phyloP scores from a whole-genome alignment of 1,140 invertebrate species.

The Ylistrum balloti region DNA sequence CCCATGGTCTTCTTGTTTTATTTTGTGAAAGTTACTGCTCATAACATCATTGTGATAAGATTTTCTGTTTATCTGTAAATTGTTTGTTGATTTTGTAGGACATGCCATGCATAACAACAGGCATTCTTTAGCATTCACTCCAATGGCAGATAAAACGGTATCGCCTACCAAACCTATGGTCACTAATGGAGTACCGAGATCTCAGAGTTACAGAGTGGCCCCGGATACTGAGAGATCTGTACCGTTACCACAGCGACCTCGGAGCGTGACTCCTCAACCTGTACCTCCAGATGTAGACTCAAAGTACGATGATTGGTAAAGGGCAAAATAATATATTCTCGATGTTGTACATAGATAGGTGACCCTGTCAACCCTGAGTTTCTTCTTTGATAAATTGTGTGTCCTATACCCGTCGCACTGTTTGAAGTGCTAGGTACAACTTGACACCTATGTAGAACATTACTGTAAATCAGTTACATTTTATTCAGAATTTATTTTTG shows the following conservation, averaged over 20 bases:
- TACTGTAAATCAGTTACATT: too few relatives aligned
- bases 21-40: too few relatives aligned
- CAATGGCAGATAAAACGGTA: constrained; percentile 57
- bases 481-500: too few relatives aligned
- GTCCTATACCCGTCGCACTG: too few relatives aligned
- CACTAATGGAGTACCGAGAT: constrained; percentile 61
- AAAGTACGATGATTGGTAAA: constrained; percentile 27
- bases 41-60: too few relatives aligned
- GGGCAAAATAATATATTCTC: constrained; percentile 33
- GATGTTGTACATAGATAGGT: background rate
- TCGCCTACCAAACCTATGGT: constrained; percentile 43
- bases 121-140: constrained; percentile 69
- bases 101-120: constrained; percentile 50
- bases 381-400: too few relatives aligned
- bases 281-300: constrained; percentile 20
- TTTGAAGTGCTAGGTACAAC: too few relatives aligned
- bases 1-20: too few relatives aligned
- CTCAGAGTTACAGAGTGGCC: constrained; percentile 74
- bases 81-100: background rate
- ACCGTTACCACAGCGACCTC: constrained; percentile 58
- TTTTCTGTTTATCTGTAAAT: too few relatives aligned
- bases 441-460: too few relatives aligned
- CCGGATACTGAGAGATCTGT: constrained; percentile 66
- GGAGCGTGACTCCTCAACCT: constrained; percentile 71
- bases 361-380: too few relatives aligned